phyloP scores from a whole-genome alignment of 2,113 vertebrate genomes.

The Neolamprologus longior region DNA sequence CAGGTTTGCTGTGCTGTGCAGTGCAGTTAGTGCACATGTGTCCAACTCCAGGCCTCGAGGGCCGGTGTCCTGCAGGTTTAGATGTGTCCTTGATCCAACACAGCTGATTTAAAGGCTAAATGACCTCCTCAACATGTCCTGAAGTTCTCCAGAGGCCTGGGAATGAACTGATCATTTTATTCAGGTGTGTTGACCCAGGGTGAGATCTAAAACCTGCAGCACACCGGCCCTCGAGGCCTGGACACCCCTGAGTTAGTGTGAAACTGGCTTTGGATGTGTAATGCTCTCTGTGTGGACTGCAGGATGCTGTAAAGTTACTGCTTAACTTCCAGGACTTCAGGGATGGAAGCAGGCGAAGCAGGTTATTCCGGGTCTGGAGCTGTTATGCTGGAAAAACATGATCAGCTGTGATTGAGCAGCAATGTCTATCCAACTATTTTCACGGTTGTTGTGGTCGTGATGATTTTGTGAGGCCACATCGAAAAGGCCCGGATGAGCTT shows the following conservation, averaged over 20 bases:
- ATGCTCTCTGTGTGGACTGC: background rate
- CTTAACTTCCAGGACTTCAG: background rate
- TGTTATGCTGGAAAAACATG: background rate
- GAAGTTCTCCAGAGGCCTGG: accelerated
- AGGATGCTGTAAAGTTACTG: accelerated
- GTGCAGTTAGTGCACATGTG: background rate
- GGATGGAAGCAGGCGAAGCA: background rate
- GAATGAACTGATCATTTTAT: accelerated
- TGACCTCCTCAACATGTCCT: background rate
- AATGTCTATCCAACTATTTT: too few relatives aligned
- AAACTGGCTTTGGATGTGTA: background rate
- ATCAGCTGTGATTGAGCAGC: too few relatives aligned
- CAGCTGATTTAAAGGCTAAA: accelerated
- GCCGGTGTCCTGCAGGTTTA: accelerated
- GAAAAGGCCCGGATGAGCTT: too few relatives aligned
- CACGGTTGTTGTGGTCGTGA: too few relatives aligned
- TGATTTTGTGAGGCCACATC: too few relatives aligned
- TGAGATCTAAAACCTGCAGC: background rate
- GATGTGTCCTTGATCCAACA: background rate
- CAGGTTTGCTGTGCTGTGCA: accelerated
- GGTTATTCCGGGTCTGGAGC: background rate
- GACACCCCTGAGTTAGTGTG: background rate
- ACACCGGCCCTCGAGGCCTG: accelerated
- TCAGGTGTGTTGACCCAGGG: background rate
- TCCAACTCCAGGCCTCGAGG: accelerated